A percentile compares a stretch with the other conserved stretches of the same genome.
Conservation (phyloP, 2,888 invertebrate genomes). For the Syrphus vitripennis region DNA sequence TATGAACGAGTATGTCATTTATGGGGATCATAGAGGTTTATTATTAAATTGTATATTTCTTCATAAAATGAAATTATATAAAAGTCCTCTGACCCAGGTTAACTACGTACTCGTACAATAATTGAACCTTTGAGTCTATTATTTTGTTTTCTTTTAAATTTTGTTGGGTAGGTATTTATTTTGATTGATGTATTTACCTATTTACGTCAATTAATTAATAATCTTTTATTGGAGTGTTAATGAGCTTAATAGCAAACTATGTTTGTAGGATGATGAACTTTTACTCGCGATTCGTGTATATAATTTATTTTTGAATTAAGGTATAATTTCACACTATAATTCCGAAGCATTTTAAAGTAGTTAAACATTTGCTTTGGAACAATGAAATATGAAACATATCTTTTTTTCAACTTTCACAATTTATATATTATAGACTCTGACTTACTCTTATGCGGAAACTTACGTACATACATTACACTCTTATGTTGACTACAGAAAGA, state of each 20-base stretch:
- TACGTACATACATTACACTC: too few species aligned
- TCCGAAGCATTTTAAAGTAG: too few species aligned
- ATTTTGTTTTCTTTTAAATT: not conserved
- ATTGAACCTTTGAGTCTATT: not conserved
- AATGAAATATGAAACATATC: too few species aligned
- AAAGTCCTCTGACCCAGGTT: constrained; percentile 4
- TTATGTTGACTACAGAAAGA: too few species aligned
- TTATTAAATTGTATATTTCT: not conserved
- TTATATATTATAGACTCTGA: too few species aligned
- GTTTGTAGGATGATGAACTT: too few species aligned
- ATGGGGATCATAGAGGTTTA: constrained; percentile 1
- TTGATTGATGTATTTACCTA: not conserved
- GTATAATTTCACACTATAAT: too few species aligned
- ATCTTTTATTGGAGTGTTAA: not conserved
- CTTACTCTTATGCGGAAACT: too few species aligned
- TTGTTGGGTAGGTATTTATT: not conserved
- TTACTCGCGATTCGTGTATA: too few species aligned
- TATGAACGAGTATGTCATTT: not conserved
- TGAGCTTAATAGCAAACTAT: not conserved
- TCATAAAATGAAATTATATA: not conserved
- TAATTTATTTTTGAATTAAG: too few species aligned
- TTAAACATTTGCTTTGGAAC: too few species aligned
- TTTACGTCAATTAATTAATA: not conserved
- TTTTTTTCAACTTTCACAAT: too few species aligned
- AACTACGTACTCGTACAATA: not conserved